phyloP scores from a whole-genome alignment of 2,113 vertebrate species.

The Planiliza haematocheilus region DNA sequence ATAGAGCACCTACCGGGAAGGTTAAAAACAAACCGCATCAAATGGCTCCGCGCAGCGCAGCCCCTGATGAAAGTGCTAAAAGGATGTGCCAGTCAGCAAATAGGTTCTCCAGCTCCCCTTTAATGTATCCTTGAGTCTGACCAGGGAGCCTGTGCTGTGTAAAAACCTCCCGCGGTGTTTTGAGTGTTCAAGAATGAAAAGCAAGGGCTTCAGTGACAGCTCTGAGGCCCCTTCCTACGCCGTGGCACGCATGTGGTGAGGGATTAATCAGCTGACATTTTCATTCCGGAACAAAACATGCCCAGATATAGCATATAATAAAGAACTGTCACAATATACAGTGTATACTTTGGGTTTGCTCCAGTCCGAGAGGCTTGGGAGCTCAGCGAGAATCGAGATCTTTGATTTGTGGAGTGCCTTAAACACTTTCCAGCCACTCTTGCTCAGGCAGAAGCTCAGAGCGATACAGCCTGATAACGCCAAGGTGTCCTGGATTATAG shows the following conservation, averaged over 20 bases:
- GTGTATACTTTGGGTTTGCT: background rate
- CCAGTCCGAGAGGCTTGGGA: background rate
- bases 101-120: constrained; percentile 58
- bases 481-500: constrained; percentile 76
- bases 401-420: constrained; percentile 63
- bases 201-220: constrained; percentile 30
- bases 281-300: constrained; percentile 17
- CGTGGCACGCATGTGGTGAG: constrained; percentile 19
- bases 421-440: constrained; percentile 58
- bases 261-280: constrained; percentile 26
- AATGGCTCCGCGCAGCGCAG: constrained; percentile 46
- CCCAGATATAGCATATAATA: background rate
- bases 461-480: constrained; percentile 69
- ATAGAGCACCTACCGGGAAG: constrained; percentile 36
- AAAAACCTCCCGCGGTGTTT: constrained; percentile 44
- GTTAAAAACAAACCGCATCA: constrained; percentile 66
- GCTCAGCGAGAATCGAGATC: constrained; percentile 26
- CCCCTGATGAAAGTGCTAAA: constrained; percentile 62
- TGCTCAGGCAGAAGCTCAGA: constrained; percentile 55
- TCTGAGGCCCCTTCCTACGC: constrained; percentile 16
- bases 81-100: constrained; percentile 72
- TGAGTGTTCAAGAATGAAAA: constrained; percentile 34
- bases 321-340: constrained; percentile 7
- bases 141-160: constrained; percentile 56
- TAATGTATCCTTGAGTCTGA: constrained; percentile 66